phyloP scores from a whole-genome alignment of 2,113 vertebrate genomes.

The Poecile atricapillus region DNA sequence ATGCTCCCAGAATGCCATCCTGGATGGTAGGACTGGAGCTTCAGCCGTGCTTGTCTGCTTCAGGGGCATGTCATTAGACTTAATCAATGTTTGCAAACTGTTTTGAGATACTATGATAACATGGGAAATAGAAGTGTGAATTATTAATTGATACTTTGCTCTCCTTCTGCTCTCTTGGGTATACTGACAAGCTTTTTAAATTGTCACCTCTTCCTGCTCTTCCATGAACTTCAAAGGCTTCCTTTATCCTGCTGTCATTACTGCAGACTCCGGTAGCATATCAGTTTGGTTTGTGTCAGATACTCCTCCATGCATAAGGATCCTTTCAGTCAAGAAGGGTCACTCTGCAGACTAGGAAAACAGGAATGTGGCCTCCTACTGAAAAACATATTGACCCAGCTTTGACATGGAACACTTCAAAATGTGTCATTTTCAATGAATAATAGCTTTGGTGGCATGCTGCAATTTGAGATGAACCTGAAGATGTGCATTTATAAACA shows the following conservation, averaged over 20 bases:
- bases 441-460: neutral
- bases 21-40: neutral
- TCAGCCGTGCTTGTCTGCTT: neutral
- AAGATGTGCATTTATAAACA: neutral
- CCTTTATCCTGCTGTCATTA: constrained; percentile 5
- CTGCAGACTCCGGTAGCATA: neutral
- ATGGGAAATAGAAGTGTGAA: constrained; percentile 6
- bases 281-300: neutral
- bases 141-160: constrained; percentile 43
- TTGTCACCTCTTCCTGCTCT: constrained; percentile 17
- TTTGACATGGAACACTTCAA: neutral
- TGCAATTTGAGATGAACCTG: neutral
- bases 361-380: neutral
- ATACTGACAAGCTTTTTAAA: constrained; percentile 23
- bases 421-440: neutral
- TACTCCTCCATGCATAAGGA: neutral
- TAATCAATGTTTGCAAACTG: constrained; percentile 35
- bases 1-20: neutral
- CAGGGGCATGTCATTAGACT: neutral
- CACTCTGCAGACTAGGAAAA: neutral
- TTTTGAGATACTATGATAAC: neutral
- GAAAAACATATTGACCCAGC: neutral
- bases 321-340: neutral
- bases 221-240: constrained; percentile 26
- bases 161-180: constrained; percentile 30